These are phyloP conservation scores for Philereme vetulata DNA, from an alignment of 2,888 invertebrate genomes.

Conservation along the genomic window DNA sequence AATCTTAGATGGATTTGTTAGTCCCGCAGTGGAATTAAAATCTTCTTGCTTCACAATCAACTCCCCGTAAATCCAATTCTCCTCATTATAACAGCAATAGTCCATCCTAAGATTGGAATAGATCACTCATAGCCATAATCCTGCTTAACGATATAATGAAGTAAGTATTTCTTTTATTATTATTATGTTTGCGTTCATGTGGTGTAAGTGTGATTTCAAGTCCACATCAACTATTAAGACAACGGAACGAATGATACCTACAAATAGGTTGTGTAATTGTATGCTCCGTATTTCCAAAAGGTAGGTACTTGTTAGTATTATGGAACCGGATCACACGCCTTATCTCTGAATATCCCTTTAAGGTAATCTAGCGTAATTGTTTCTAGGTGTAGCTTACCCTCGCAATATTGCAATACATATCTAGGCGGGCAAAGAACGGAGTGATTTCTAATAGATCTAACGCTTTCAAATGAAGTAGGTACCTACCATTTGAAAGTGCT, in stretches of 20 bases:
- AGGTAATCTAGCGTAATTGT: slow-evolving; percentile 57
- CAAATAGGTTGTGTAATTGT: slow-evolving; percentile 30
- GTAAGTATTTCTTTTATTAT: no score
- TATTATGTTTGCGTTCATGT: no score
- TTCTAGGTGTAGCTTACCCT: slow-evolving; percentile 43
- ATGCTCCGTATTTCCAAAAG: slow-evolving; percentile 22
- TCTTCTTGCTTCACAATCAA: no score
- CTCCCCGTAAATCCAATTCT: no score
- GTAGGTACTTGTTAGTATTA: slow-evolving; percentile 12
- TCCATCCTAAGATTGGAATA: no score
- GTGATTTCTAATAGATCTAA: not conserved
- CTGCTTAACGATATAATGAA: no score
- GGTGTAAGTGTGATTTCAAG: slow-evolving; percentile 13
- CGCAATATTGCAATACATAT: slow-evolving; percentile 23
- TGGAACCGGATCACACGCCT: slow-evolving; percentile 33
- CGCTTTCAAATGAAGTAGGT: not conserved
- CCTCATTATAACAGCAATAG: no score
- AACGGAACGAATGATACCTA: slow-evolving; percentile 31
- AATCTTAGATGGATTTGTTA: no score
- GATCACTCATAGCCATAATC: no score
- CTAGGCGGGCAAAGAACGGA: slow-evolving; percentile 31
- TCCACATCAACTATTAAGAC: slow-evolving; percentile 25
- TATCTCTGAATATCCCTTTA: slow-evolving; percentile 49
- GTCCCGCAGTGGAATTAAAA: no score
- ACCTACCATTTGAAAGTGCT: no score